Evolutionary conservation across 2,888 invertebrate genomes (phyloP).

Genomic region (Ornithoptera priamus): DNA sequence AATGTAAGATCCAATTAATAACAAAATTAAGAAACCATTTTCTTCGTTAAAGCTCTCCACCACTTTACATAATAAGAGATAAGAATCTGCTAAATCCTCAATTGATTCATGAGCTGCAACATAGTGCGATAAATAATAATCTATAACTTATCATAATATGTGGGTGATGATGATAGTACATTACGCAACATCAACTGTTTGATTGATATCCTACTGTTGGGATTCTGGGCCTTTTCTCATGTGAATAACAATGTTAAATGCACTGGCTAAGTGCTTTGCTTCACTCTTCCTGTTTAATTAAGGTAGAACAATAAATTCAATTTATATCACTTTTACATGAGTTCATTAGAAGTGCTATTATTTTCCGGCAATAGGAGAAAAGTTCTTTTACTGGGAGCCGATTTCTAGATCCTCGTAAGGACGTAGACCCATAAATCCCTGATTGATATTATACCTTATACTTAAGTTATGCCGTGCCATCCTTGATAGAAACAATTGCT

Average conservation of each 20-base stretch:
- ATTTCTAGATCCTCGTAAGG: neutral
- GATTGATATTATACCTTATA: neutral
- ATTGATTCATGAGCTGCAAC: neutral
- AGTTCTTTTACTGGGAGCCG: too few species aligned
- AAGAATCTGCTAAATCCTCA: slow-evolving; percentile 8
- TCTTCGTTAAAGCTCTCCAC: slow-evolving; percentile 15
- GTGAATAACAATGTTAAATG: too few species aligned
- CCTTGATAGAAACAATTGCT: too few species aligned
- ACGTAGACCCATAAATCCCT: neutral
- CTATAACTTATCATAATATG: neutral
- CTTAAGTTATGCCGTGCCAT: too few species aligned
- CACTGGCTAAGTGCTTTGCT: too few species aligned
- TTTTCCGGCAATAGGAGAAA: too few species aligned
- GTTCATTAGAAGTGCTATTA: too few species aligned
- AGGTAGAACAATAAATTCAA: too few species aligned
- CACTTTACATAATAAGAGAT: slow-evolving; percentile 4
- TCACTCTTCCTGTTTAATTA: too few species aligned
- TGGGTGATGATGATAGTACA: neutral
- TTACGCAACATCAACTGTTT: neutral
- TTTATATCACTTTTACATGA: too few species aligned
- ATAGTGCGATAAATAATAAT: neutral
- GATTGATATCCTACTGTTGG: too few species aligned
- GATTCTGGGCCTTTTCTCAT: too few species aligned
- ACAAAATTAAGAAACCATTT: slow-evolving; percentile 13
- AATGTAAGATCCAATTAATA: slow-evolving; percentile 6